phyloP scores from a whole-genome alignment of 2,113 vertebrate genomes.

The Atractosteus spatula region DNA sequence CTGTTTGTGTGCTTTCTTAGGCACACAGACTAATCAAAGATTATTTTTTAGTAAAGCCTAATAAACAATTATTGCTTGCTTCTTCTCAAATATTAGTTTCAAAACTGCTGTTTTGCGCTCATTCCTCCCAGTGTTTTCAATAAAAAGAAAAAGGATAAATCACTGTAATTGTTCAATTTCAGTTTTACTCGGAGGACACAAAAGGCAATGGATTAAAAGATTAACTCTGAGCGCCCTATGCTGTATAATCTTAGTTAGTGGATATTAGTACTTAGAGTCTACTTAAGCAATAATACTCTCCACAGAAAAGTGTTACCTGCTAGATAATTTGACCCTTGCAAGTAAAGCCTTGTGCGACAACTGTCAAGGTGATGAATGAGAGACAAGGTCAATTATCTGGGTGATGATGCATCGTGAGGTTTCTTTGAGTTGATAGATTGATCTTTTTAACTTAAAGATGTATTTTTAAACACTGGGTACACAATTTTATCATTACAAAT shows the following conservation, averaged over 20 bases:
- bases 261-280: conserved; percentile 54
- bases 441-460: neutral
- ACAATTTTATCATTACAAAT: neutral
- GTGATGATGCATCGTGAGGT: neutral
- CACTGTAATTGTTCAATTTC: conserved; percentile 45
- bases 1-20: neutral
- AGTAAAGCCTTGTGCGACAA: conserved; percentile 44
- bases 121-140: neutral
- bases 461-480: neutral
- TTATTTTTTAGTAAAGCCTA: too few relatives aligned
- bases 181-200: conserved; percentile 40
- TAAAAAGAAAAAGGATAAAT: conserved; percentile 18
- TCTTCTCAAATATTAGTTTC: neutral
- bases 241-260: conserved; percentile 57
- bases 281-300: conserved; percentile 56
- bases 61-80: too few relatives aligned
- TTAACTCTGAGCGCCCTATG: conserved; percentile 45
- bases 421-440: too few relatives aligned
- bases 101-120: neutral
- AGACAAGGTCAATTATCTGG: neutral
- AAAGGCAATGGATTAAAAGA: conserved; percentile 50
- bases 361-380: conserved; percentile 36
- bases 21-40: too few relatives aligned
- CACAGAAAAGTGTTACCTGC: conserved; percentile 58
- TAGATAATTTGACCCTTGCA: conserved; percentile 60